Evolutionary conservation across 2,888 invertebrate genomes (phyloP), one percentile per base, ranked within the genome.

Genomic region (Platypus cylindrus): DNA sequence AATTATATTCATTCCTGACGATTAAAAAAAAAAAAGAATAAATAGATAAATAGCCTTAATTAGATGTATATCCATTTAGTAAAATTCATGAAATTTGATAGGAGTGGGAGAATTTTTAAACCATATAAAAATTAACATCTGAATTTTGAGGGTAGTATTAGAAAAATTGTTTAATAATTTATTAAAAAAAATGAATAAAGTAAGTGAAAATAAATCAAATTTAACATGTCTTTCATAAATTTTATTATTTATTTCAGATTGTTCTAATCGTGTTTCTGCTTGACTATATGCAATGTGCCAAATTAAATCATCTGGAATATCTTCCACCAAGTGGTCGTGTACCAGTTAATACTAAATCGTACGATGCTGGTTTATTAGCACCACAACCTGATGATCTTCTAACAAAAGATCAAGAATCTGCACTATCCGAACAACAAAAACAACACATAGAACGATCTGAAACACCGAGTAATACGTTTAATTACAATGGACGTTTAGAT

Each of bases 271-370:
- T 53, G 16, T 50, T 48, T 30, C 31, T 54, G 3, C 37, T 52
- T 27, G 50, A 49, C 37, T 35, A 48, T 13, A 47, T 46, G 15
- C 43, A 48, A 12, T 50, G 49, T 34, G 54, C 48, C 32, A 50
- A 54, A 13, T 44, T 55, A 5, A 53, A 54, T 24, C 48, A 53
- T 36, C 45, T 53, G n/a, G 48, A 51, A 25, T 52, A 53, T 37
- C 47, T 53, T 5, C 53, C 53, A 5, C 53, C 50, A 18, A 34
- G 42, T 11, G 45, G 38, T 13, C 41, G 48, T 9, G n/a, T n/a
- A n/a, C 45, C 46, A 15, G 31, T 24, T 3, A 15, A 36, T 5
- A 11, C 31, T 11, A 32, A 32, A 12, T 23, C 25, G 3, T 37
- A 17, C 16, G 38, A 41, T 17, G 32, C 35, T 26, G 41, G 41